These are phyloP conservation scores for Anthopleura xanthogrammica DNA, from an alignment of 92 coral and sea anemone genomes.

Conservation along the genomic window DNA sequence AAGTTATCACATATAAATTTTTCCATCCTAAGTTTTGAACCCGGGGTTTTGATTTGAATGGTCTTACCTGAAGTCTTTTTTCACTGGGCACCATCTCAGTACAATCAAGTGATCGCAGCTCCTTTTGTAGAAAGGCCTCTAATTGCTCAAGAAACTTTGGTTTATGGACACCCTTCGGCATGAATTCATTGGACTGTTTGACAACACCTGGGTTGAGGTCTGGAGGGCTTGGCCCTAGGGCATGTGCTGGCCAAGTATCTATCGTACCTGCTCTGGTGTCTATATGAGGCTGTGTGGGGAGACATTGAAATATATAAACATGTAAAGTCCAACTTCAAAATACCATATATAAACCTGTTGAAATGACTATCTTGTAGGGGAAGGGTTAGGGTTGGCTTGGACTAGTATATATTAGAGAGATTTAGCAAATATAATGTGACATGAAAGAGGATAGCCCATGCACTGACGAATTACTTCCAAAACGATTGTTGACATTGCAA, in stretches of 20 bases:
- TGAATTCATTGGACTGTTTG: conserved; percentile 77
- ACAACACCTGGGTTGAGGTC: conserved; percentile 77
- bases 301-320: background rate
- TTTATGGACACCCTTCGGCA: conserved; percentile 97
- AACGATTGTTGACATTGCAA: no score
- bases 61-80: conserved; percentile 82
- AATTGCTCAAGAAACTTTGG: conserved; percentile 96
- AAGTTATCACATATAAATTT: no score
- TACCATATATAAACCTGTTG: no score
- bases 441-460: no score
- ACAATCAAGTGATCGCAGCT: conserved; percentile 85
- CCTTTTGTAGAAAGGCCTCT: conserved; percentile 93
- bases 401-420: no score
- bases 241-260: conserved; percentile 99
- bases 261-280: conserved; percentile 92
- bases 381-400: no score
- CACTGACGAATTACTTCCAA: no score
- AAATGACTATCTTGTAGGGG: no score
- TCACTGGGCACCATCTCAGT: conserved; percentile 94
- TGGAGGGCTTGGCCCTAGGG: conserved; percentile 92
- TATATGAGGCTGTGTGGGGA: conserved; percentile 60
- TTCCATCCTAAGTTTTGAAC: no score
- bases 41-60: no score
- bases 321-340: background rate
- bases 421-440: no score